Conservation (phyloP, 2,797 vertebrate species). For the Mormyrops boulengeri region DNA sequence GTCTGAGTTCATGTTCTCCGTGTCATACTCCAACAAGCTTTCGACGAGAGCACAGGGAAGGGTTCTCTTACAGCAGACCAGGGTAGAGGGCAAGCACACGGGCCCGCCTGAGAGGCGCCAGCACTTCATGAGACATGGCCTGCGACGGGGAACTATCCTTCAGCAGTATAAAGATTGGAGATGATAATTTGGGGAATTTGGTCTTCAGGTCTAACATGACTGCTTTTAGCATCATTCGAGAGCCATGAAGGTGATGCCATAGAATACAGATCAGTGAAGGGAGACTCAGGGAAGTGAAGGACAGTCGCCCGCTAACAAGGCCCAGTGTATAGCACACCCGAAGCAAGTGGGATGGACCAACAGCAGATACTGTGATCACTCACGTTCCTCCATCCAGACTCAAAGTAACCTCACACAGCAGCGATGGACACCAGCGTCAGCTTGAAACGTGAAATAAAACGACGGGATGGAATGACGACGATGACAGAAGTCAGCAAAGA, state of each 20-base stretch:
- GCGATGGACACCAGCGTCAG: neutral
- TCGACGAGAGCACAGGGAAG: constrained; percentile 22
- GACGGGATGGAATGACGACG: neutral
- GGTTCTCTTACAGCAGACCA: neutral
- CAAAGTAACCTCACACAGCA: neutral
- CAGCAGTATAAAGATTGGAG: neutral
- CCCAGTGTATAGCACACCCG: neutral
- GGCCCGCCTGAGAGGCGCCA: neutral
- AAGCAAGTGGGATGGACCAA: neutral
- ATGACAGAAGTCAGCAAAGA: neutral
- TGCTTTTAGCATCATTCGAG: neutral
- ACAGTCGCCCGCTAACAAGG: neutral
- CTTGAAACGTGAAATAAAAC: neutral
- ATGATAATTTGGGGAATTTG: neutral
- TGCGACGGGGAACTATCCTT: neutral
- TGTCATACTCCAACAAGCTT: constrained; percentile 95
- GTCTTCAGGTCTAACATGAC: neutral
- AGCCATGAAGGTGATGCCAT: neutral
- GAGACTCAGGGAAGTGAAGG: neutral
- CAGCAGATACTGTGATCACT: neutral
- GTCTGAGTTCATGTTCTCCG: constrained; percentile 96
- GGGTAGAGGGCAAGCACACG: neutral
- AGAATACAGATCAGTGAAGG: neutral
- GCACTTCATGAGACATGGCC: neutral
- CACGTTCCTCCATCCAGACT: neutral